phyloP scores from a whole-genome alignment of 1,140 invertebrate species.

The Leptinotarsa undecemlineata region DNA sequence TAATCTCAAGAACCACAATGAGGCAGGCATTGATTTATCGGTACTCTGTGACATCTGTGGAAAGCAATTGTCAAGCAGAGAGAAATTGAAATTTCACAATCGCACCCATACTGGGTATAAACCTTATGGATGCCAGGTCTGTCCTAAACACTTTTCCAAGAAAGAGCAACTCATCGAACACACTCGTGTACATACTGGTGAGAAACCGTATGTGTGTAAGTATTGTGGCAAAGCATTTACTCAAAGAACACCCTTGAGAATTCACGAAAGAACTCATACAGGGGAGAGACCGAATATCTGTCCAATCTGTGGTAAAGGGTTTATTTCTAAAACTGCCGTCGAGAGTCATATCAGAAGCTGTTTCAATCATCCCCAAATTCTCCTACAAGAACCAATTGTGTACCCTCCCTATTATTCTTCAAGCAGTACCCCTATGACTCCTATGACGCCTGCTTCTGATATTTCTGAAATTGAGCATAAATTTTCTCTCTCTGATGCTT shows the following conservation, averaged over 20 bases:
- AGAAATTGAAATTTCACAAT: slow-evolving; percentile 72
- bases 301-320: slow-evolving; percentile 68
- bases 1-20: slow-evolving; percentile 50
- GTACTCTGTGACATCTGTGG: slow-evolving; percentile 74
- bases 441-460: slow-evolving; percentile 17
- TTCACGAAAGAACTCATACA: slow-evolving; percentile 64
- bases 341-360: slow-evolving; percentile 64
- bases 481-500: slow-evolving; percentile 24
- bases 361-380: slow-evolving; percentile 51
- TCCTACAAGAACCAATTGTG: slow-evolving; percentile 12
- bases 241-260: slow-evolving; percentile 70
- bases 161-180: slow-evolving; percentile 67
- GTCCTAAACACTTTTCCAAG: slow-evolving; percentile 68
- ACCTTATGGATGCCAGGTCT: slow-evolving; percentile 71
- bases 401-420: slow-evolving; percentile 7
- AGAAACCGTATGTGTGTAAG: slow-evolving; percentile 68
- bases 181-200: slow-evolving; percentile 67
- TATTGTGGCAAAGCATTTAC: slow-evolving; percentile 78
- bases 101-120: slow-evolving; percentile 75
- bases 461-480: slow-evolving; percentile 25
- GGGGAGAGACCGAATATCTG: slow-evolving; percentile 78
- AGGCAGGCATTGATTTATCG: slow-evolving; percentile 42
- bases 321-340: slow-evolving; percentile 65
- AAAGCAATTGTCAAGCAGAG: slow-evolving; percentile 75
- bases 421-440: slow-evolving; percentile 17